Evolutionary conservation across 2,888 invertebrate genomes (phyloP), one percentile per base, ranked within the genome.

Genomic region (Drosophila mimica): DNA sequence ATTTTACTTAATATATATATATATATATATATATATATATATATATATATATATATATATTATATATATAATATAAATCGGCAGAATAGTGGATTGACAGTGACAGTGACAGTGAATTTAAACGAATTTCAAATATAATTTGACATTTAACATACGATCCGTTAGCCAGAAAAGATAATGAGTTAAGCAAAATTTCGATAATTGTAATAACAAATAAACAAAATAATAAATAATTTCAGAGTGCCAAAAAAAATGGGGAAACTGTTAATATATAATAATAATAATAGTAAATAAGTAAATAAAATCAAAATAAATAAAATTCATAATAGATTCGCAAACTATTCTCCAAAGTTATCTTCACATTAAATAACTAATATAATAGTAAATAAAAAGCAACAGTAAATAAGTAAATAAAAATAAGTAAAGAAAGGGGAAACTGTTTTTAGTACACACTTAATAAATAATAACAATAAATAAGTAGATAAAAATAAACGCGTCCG

Each of bases 321-420:
- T 17, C 38, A 38, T 17, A 17, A 38, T 38, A 38, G 0, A 0
- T 38, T 3, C 8, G 3, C 46, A 20, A 40, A 4, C 9, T 2
- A n/a, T 40, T 4, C 0, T 0, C 0, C n/a, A 13, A 15, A 15
- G 0, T 46, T 4, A 46, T 1, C 2, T 25, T 25, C 46, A 25
- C 46, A 20, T 4, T 20, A 25, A 15, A 15, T 46, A 25, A 46
- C 25, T 46, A 38, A 38, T 38, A 1, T 38, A n/a, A 38, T 0
- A 0, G 38, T 38, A 38, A 38, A 38, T 38, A 5, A 5, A 36
- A 3, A 36, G 2, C 15, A 15, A 36, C 15, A 7, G 43, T 20
- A 20, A 13, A 20, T 13, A 43, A 11, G 5, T n/a, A 43, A 43
- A 43, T 6, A 20, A 6, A 13, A 7, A 46, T 0, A 4, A 7